Conservation (phyloP, 2,113 vertebrate genomes). For the Notiomystis cincta region DNA sequence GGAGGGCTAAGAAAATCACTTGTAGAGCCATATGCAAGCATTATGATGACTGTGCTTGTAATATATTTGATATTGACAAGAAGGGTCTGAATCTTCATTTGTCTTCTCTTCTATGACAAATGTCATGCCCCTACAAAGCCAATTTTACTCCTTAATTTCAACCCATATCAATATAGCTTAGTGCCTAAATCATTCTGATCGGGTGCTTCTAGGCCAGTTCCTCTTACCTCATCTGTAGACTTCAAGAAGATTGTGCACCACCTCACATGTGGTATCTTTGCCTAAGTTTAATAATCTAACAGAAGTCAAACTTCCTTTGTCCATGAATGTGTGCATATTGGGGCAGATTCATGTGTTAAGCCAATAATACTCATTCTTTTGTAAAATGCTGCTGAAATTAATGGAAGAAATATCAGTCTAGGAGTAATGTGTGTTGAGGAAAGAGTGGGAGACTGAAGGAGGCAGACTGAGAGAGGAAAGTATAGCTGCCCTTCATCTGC, state of each 20-base stretch:
- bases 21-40: not conserved
- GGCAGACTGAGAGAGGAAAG: not conserved
- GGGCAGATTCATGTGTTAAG: not conserved
- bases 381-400: not conserved
- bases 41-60: rapidly evolving
- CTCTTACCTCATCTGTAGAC: not conserved
- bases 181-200: not conserved
- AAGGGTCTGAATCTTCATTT: not conserved
- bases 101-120: not conserved
- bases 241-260: not conserved
- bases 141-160: not conserved
- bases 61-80: not conserved
- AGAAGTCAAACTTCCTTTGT: not conserved
- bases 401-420: not conserved
- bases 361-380: not conserved
- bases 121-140: not conserved
- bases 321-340: not conserved
- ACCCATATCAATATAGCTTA: not conserved
- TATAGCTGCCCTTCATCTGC: not conserved
- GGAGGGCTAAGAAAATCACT: not conserved
- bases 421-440: not conserved
- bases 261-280: not conserved
- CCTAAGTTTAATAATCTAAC: not conserved
- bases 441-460: not conserved
- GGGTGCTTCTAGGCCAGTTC: not conserved